Evolutionary conservation across 2,113 vertebrate genomes (phyloP).

Genomic region (Ceratotherium simum): DNA sequence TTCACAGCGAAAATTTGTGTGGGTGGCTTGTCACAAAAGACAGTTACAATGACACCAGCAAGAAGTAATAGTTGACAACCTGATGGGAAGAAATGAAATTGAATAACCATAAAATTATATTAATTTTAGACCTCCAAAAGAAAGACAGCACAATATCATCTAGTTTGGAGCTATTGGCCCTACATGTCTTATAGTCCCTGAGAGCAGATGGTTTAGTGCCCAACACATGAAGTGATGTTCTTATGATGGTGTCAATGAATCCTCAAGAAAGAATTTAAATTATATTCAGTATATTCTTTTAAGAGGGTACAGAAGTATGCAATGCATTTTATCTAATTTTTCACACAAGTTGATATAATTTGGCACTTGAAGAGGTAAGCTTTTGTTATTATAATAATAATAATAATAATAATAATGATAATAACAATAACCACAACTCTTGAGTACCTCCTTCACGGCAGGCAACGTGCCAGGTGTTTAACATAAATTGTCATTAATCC

Average conservation of each 20-base stretch:
- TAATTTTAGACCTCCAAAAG: not conserved
- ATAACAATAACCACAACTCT: constrained; percentile 12
- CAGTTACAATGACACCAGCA: not conserved
- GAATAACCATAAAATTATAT: not conserved
- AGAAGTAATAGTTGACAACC: not conserved
- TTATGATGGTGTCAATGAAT: constrained; percentile 11
- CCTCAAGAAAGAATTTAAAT: constrained; percentile 14
- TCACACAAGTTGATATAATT: not conserved
- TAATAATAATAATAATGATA: not conserved
- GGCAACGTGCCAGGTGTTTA: constrained; percentile 36
- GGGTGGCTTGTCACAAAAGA: not conserved
- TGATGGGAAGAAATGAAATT: not conserved
- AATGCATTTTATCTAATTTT: constrained; percentile 24
- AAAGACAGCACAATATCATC: not conserved
- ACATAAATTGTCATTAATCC: constrained; percentile 50
- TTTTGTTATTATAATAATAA: constrained; percentile 19
- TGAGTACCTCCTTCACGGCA: not conserved
- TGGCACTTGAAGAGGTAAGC: not conserved
- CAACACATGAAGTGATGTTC: not conserved
- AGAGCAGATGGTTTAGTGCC: not conserved
- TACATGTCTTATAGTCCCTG: not conserved
- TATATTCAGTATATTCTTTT: constrained; percentile 35
- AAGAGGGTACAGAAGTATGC: not conserved
- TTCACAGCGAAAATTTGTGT: constrained; percentile 5
- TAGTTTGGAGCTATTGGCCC: not conserved